phyloP scores from a whole-genome alignment of 2,797 vertebrate species.

The Mormyrus hasselquistii region DNA sequence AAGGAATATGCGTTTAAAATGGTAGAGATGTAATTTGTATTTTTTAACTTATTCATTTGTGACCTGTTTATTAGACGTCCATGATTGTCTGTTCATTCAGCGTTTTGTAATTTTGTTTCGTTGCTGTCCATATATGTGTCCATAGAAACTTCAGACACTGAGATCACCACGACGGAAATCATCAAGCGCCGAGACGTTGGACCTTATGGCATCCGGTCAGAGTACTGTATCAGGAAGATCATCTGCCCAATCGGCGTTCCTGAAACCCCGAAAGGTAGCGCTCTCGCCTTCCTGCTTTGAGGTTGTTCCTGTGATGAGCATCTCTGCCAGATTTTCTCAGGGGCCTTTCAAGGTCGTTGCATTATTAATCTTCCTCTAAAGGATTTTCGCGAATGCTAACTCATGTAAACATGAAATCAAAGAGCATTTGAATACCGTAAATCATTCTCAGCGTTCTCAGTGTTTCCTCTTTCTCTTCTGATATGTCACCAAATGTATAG shows the following conservation, averaged over 20 bases:
- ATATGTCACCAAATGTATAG: neutral
- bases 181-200: slow-evolving; percentile 94
- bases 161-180: slow-evolving; percentile 97
- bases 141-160: slow-evolving; percentile 90
- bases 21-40: neutral
- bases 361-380: neutral
- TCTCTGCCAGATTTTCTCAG: no score
- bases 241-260: slow-evolving; percentile 94
- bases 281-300: neutral
- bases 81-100: neutral
- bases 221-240: slow-evolving; percentile 96
- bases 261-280: slow-evolving; percentile 86
- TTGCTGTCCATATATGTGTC: neutral
- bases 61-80: neutral
- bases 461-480: neutral
- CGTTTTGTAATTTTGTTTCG: neutral
- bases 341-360: neutral
- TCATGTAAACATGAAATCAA: neutral
- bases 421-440: neutral
- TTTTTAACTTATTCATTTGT: neutral
- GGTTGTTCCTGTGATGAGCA: neutral
- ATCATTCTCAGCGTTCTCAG: neutral
- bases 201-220: slow-evolving; percentile 87
- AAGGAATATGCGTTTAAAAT: neutral
- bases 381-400: neutral